These are phyloP conservation scores for Nothoprocta pentlandii DNA, from an alignment of 2,113 vertebrate genomes.

Conservation along the genomic window DNA sequence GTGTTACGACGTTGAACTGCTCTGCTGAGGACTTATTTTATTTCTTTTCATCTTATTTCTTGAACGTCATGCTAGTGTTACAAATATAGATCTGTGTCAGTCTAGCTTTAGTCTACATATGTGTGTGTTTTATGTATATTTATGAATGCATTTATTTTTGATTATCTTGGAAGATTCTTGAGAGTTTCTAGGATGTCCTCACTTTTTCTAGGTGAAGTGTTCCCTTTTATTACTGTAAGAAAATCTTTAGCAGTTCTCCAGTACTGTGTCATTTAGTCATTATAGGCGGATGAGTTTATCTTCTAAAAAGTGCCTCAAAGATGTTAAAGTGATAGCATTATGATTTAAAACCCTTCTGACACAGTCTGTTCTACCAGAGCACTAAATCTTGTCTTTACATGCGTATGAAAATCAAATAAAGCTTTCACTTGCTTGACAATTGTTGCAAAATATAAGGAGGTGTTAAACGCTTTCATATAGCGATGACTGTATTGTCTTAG, in stretches of 20 bases:
- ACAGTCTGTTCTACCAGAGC: constrained; percentile 40
- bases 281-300: constrained; percentile 44
- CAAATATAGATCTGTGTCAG: background rate
- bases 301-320: constrained; percentile 61
- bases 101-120: background rate
- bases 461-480: background rate
- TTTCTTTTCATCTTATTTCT: background rate
- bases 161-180: constrained; percentile 22
- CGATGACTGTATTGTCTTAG: constrained; percentile 25
- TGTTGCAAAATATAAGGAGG: constrained; percentile 51
- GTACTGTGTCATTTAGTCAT: constrained; percentile 57
- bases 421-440: constrained; percentile 64
- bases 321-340: constrained; percentile 63
- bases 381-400: constrained; percentile 53
- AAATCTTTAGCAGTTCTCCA: constrained; percentile 58
- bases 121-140: background rate
- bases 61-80: background rate
- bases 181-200: background rate
- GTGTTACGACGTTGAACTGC: background rate
- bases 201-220: background rate
- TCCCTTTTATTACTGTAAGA: constrained; percentile 24
- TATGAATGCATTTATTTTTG: background rate
- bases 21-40: background rate
- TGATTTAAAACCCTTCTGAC: constrained; percentile 64
- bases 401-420: constrained; percentile 61